Evolutionary conservation across 2,113 vertebrate genomes (phyloP), one percentile per base, ranked within the genome.

Genomic region (Elgaria multicarinata): DNA sequence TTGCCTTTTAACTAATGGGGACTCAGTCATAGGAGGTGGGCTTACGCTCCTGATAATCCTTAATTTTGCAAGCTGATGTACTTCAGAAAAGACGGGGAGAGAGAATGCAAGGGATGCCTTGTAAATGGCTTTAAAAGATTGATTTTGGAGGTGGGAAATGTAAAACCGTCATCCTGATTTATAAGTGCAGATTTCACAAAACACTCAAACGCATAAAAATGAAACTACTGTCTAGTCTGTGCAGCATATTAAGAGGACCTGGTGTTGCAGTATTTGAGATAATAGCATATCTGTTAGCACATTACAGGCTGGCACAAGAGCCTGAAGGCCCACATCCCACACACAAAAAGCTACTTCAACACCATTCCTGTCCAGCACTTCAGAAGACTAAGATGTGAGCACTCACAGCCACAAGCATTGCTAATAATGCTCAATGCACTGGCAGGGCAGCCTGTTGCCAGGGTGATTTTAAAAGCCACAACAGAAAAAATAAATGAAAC

Each of bases 111-210:
- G 42, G 42, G 89, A 67, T 36, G 20, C 33, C 55, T 67, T 42
- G 31, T 67, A 46, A 81, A 85, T 80, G 69, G 55, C 71, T 86
- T 85, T 36, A 76, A 86, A 80, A 62, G 87, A 86, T 82, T 82
- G 28, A 86, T 76, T 84, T 66, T 87, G 44, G 67, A 83, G n/a
- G n/a, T 67, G n/a, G 71, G 24, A 87, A 87, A 55, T 77, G 2
- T 74, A 90, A 90, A 90, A 31, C 58, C 39, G 39, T 80, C 72
- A 82, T 42, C n/a, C 39, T 86, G 87, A 89, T 86, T 86, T 91
- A 89, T 50, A 89, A 72, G 71, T 67, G 46, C 28, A 76, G 74
- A 86, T 86, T 89, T 86, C 62, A 69, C 42, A 86, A 82, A 86
- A 86, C 79, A 85, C 62, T 88, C 53, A 85, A 72, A 7, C 39